Evolutionary conservation across 2,797 vertebrate species (phyloP).

Genomic region (Sylvilagus floridanus): DNA sequence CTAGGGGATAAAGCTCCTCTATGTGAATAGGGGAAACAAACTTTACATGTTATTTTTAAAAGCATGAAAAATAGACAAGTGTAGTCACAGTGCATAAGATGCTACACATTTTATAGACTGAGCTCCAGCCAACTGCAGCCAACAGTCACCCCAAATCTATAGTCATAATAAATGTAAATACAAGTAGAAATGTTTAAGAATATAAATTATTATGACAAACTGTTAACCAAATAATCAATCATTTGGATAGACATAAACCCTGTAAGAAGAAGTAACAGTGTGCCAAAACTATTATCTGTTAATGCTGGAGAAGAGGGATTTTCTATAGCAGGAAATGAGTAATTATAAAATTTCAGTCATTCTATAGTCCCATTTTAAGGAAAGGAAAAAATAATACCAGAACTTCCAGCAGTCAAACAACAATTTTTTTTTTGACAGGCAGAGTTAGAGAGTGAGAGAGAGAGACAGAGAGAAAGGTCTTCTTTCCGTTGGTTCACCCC

Average conservation of each 20-base stretch:
- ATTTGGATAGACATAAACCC: neutral
- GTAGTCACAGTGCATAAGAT: neutral
- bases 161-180: conserved; percentile 25
- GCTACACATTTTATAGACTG: neutral
- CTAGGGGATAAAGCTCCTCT: neutral
- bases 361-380: neutral
- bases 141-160: neutral
- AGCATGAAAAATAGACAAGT: neutral
- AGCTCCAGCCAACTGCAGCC: neutral
- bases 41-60: neutral
- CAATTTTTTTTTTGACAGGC: too few species aligned
- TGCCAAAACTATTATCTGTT: neutral
- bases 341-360: conserved; percentile 2
- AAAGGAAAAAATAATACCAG: conserved; percentile 11
- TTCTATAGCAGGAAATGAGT: neutral
- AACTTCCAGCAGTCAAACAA: too few species aligned
- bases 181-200: neutral
- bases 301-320: neutral
- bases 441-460: too few species aligned
- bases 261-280: neutral
- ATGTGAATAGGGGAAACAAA: neutral
- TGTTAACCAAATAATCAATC: neutral
- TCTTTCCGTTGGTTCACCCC: too few species aligned
- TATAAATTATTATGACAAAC: neutral
- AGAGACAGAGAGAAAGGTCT: too few species aligned